Conservation (phyloP, 2,888 invertebrate genomes). For the Clanis bilineata region DNA sequence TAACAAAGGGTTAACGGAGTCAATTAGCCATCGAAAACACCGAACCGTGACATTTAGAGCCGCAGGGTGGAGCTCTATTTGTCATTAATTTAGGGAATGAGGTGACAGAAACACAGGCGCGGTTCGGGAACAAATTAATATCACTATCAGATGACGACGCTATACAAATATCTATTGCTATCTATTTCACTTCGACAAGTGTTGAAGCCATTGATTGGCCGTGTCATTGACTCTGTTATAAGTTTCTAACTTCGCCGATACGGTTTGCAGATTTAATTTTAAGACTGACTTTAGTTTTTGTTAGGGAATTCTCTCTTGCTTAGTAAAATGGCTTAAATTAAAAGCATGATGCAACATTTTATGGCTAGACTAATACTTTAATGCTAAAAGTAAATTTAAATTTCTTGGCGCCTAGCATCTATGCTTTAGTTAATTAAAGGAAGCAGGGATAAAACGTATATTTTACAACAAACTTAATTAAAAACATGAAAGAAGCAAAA, state of each 20-base stretch:
- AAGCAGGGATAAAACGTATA: background rate
- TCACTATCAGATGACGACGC: slow-evolving; percentile 17
- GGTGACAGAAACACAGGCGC: slow-evolving; percentile 74
- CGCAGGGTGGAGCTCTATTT: slow-evolving; percentile 66
- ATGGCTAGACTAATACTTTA: background rate
- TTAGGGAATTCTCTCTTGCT: background rate
- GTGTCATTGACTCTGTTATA: slow-evolving; percentile 5
- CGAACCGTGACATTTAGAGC: slow-evolving; percentile 65
- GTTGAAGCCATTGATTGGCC: slow-evolving; percentile 11
- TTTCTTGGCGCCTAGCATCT: background rate
- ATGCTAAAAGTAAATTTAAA: background rate
- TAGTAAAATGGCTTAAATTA: background rate
- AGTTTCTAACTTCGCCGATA: background rate
- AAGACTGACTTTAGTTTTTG: background rate
- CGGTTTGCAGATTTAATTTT: background rate
- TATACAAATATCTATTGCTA: slow-evolving; percentile 8
- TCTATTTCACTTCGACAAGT: slow-evolving; percentile 7
- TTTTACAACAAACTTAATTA: background rate
- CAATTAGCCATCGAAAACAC: slow-evolving; percentile 76
- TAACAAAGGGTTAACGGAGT: slow-evolving; percentile 70
- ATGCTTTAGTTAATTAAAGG: background rate
- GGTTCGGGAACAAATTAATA: slow-evolving; percentile 70
- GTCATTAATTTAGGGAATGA: slow-evolving; percentile 79
- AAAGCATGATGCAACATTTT: background rate
- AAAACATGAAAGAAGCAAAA: background rate